Evolutionary conservation across 2,797 vertebrate genomes (phyloP), one percentile per base, ranked within the genome.

Genomic region (Anableps anableps): DNA sequence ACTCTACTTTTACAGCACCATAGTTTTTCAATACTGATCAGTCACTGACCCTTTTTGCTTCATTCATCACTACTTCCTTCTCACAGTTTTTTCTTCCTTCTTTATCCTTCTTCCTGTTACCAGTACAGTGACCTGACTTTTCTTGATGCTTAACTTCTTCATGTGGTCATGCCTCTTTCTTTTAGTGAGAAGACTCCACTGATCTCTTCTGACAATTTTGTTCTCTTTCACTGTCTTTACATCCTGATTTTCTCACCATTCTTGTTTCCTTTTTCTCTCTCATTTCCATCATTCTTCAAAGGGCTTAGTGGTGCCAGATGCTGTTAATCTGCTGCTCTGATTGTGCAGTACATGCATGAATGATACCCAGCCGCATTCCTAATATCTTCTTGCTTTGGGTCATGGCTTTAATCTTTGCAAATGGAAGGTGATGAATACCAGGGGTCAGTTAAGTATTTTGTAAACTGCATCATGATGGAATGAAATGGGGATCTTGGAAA

Each of bases 11-110:
- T 95, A 94, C 92, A 90, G 92, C 89, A 83, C 89, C 92, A 91
- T 88, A 81, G 91, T 80, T 93, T 93, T 92, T 94, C 94, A 92
- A 89, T 93, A 92, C 92, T 89, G 85, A 94, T 95, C 94, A 92
- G 92, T 95, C 94, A 92, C 84, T 90, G 90, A 86, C 88, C 83
- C 85, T 93, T 94, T 93, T 66, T 77, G 79, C 80, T 93, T 95
- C 93, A 95, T 95, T 95, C 93, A 94, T 96, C 94, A 94, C 89
- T 34, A 60, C 83, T 86, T 87, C 80, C 84, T 82, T 84, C 79
- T 76, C 80, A 79, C 77, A 79, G 60, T 83, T 90, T 84, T 74
- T 68, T 85, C 48, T 53, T 58, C 79, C 53, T 82, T 85, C 83
- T 68, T 87, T 84, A 86, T 88, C 55, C 86, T 88, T 89, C 85